A percentile compares a stretch with the other conserved stretches of the same genome.
Evolutionary conservation across 2,888 invertebrate genomes (phyloP).

Genomic region (Julus scandinavius): DNA sequence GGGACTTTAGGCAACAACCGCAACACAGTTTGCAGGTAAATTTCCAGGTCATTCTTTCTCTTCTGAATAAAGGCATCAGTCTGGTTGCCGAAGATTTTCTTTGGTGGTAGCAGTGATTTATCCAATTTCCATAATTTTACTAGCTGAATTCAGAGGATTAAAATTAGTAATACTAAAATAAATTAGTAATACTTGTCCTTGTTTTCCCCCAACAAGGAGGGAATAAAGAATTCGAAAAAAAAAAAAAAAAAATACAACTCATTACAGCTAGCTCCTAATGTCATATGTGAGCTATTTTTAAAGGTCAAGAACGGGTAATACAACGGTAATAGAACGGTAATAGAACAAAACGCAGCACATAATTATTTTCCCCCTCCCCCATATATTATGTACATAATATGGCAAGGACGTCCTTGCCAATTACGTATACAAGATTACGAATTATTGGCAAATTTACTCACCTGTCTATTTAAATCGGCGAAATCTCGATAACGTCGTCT

Average conservation of each 20-base stretch:
- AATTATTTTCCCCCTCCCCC: no score
- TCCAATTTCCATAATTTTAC: conserved; percentile 53
- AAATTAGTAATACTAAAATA: background rate
- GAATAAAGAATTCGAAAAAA: no score
- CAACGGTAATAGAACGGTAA: no score
- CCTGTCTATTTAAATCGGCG: conserved; percentile 52
- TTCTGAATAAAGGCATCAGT: conserved; percentile 56
- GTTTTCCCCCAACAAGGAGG: no score
- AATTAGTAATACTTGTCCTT: background rate
- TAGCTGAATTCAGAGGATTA: conserved; percentile 51
- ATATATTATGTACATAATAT: no score
- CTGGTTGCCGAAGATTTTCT: conserved; percentile 58
- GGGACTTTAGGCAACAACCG: conserved; percentile 53
- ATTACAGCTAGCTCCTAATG: no score
- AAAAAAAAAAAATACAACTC: no score
- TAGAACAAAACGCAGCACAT: no score
- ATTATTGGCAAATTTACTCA: background rate
- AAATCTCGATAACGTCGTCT: conserved; percentile 55
- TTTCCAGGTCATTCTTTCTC: conserved; percentile 56
- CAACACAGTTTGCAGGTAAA: conserved; percentile 56
- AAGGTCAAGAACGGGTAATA: no score
- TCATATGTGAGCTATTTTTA: no score
- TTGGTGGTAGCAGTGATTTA: conserved; percentile 56
- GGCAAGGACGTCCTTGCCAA: no score
- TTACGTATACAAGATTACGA: background rate